Evolutionary conservation across 2,113 vertebrate genomes (phyloP).

Genomic region (Oxygymnocypris stewartii): DNA sequence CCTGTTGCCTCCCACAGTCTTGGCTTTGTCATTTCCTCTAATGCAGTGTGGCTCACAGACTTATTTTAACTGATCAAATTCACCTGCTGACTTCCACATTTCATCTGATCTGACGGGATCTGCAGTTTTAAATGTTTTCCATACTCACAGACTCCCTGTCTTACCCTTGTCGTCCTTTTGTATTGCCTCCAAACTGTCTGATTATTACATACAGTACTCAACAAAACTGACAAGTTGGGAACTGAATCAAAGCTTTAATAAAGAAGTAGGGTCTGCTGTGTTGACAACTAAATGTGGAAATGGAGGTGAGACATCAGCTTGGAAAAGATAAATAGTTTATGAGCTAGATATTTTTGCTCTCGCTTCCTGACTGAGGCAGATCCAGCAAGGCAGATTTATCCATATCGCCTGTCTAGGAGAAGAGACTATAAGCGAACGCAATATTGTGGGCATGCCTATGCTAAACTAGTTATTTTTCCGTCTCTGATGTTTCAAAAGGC

Average conservation of each 20-base stretch:
- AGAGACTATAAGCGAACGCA: not conserved
- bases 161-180: constrained; percentile 54
- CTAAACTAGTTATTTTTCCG: not conserved
- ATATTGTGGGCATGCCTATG: not conserved
- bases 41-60: constrained; percentile 56
- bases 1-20: constrained; percentile 52
- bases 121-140: constrained; percentile 58
- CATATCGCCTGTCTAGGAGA: not conserved
- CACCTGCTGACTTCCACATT: constrained; percentile 50
- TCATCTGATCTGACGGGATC: constrained; percentile 54
- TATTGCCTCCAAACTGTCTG: constrained; percentile 64
- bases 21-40: constrained; percentile 59
- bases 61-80: constrained; percentile 75
- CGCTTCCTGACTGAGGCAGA: constrained; percentile 5
- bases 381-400: constrained; percentile 16
- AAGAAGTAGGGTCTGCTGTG: constrained; percentile 68
- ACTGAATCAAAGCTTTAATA: constrained; percentile 77
- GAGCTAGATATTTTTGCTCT: constrained; percentile 30
- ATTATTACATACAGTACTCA: constrained; percentile 74
- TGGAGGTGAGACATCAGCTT: constrained; percentile 65
- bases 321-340: constrained; percentile 73
- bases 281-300: constrained; percentile 68
- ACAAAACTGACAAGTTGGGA: constrained; percentile 72
- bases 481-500: constrained; percentile 28
- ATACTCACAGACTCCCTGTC: constrained; percentile 53